Percentiles rank a stretch among this genome's conserved stretches.
phyloP scores from a whole-genome alignment of 2,797 vertebrate species.

The Sternotherus odoratus region DNA sequence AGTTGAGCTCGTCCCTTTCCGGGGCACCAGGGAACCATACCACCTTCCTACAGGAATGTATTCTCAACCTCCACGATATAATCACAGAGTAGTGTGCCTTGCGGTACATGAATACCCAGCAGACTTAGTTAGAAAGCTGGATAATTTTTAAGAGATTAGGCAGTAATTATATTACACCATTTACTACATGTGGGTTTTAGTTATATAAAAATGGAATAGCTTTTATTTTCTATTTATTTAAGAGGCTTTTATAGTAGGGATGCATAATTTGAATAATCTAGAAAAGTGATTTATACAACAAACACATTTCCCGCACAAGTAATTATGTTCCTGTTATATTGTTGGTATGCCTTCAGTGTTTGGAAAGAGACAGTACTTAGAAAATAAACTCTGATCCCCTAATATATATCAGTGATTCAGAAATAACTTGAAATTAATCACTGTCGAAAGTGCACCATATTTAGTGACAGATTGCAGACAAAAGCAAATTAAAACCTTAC shows the following conservation, averaged over 20 bases:
- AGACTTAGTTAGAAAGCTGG: background rate
- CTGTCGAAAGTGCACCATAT: background rate
- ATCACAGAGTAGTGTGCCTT: slow-evolving; percentile 31
- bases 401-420: background rate
- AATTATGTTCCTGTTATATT: background rate
- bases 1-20: too few relatives aligned
- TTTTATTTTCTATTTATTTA: slow-evolving; percentile 47
- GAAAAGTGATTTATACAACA: slow-evolving; percentile 2
- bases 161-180: slow-evolving; percentile 1
- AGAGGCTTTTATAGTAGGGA: background rate
- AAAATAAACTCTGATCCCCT: slow-evolving; percentile 14
- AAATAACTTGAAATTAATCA: slow-evolving; percentile 36
- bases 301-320: slow-evolving; percentile 6
- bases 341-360: background rate
- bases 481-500: slow-evolving; percentile 9
- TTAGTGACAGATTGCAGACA: background rate
- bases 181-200: background rate
- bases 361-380: background rate
- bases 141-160: slow-evolving; percentile 45
- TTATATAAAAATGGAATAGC: slow-evolving; percentile 23
- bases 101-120: background rate
- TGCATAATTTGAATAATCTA: background rate
- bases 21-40: too few relatives aligned
- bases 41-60: background rate
- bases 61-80: slow-evolving; percentile 3